Conservation (phyloP, 1,140 invertebrate genomes). For the Saccostrea glomerata region DNA sequence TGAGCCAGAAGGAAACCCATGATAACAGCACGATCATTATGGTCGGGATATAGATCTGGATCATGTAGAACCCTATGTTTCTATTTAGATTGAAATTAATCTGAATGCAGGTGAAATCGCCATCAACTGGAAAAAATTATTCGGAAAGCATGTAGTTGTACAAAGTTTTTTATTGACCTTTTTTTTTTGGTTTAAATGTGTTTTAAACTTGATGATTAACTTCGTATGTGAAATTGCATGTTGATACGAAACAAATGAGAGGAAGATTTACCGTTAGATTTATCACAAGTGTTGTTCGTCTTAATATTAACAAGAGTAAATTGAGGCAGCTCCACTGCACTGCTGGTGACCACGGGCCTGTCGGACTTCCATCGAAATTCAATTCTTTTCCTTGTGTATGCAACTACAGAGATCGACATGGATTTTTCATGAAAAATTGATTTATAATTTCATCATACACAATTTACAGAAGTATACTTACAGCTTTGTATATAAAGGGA, state of each 20-base stretch:
- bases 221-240: background rate
- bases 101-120: slow-evolving; percentile 80
- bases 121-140: background rate
- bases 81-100: slow-evolving; percentile 92
- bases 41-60: slow-evolving; percentile 95
- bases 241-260: background rate
- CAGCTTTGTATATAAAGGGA: slow-evolving; percentile 70
- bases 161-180: background rate
- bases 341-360: slow-evolving; percentile 37
- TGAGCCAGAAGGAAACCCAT: slow-evolving; percentile 89
- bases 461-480: slow-evolving; percentile 58
- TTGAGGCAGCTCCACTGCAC: slow-evolving; percentile 48
- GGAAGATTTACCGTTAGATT: background rate
- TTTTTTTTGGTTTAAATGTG: too few relatives aligned
- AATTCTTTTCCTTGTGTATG: slow-evolving; percentile 48
- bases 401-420: slow-evolving; percentile 31
- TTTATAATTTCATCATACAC: too few relatives aligned
- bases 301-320: slow-evolving; percentile 31
- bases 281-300: slow-evolving; percentile 20
- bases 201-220: too few relatives aligned
- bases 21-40: slow-evolving; percentile 95
- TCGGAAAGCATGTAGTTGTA: background rate
- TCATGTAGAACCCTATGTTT: slow-evolving; percentile 94
- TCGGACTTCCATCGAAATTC: slow-evolving; percentile 43
- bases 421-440: too few relatives aligned